Evolutionary conservation across 2,797 vertebrate genomes (phyloP), one percentile per base, ranked within the genome.

Genomic region (Notoglanidium macrostoma): DNA sequence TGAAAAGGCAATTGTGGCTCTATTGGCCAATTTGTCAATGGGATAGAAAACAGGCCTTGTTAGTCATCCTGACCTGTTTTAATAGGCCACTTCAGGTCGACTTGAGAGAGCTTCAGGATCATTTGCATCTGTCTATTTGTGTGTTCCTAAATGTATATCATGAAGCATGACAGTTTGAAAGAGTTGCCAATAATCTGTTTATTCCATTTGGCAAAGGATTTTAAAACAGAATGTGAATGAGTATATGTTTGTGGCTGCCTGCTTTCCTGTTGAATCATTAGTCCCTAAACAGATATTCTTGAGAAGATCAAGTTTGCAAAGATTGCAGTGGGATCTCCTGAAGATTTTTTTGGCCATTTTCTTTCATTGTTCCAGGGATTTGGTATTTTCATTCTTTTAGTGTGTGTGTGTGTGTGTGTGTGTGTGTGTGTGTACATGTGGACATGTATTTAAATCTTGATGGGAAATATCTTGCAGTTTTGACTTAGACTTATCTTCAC

Each of bases 121-220:
- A 74, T 82, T 77, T 81, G 74, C 77, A 68, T 86, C 79, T 79
- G 85, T 87, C 78, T 17, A 65, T 73, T 79, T 85, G 70, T 35
- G 77, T 83, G 49, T 86, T 86, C 32, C 72, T 54, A 61, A 15
- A 29, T 35, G 35, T 85, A 87, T 87, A 84, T 89, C 82, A 86
- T 54, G 19, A 35, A 49, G 76, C n/a, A 15, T 83, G 80, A 86
- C 84, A 67, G 54, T n/a, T 86, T 83, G 65, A 21, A 65, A 1
- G 21, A 8, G 83, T 83, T 79, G 84, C 84, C 89, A 83, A 19
- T 85, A 83, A 89, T 89, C 80, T 90, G 90, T 87, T 90, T 89
- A 81, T 88, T 87, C 84, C 44, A 70, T 89, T 90, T 91, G 89
- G 87, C 81, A 10, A 88, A 40, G 7, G 40, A 29, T 77, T 90